Conservation (phyloP, 1,140 invertebrate genomes). For the Pogonus chalceus region DNA sequence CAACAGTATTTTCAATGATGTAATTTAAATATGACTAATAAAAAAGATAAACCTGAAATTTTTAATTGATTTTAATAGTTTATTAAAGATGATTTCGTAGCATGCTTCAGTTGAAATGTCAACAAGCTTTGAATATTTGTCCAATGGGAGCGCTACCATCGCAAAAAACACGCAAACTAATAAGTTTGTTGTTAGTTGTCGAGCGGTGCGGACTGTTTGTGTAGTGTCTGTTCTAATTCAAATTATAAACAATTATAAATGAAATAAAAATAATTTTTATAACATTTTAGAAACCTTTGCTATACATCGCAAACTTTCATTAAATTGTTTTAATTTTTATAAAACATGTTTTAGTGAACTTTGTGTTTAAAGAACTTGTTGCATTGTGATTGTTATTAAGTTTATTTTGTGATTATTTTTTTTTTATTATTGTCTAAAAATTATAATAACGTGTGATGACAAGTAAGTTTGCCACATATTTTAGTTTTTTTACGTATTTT, state of each 20-base stretch:
- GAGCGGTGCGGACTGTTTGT: not conserved
- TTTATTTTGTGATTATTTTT: not conserved
- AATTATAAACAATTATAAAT: not conserved
- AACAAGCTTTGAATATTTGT: not conserved
- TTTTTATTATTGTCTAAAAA: not conserved
- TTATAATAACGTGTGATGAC: too few relatives aligned
- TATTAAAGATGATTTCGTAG: not conserved
- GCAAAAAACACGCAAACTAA: not conserved
- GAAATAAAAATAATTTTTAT: not conserved
- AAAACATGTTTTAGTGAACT: not conserved
- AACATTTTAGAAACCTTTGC: not conserved
- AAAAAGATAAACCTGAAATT: not conserved
- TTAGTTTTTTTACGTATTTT: not conserved
- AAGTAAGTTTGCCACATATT: too few relatives aligned
- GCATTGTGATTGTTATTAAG: too few relatives aligned
- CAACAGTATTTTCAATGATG: not conserved
- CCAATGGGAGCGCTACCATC: not conserved
- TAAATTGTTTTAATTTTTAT: not conserved
- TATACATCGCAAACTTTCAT: not conserved
- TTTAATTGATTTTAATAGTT: not conserved
- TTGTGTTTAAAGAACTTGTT: not conserved
- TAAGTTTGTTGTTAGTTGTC: not conserved
- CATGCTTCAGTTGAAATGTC: not conserved
- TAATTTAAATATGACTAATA: not conserved
- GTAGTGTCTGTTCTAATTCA: not conserved